Base-by-base conservation (phyloP, 2,888 invertebrate genomes). In the Melinaea marsaeus region DNA sequence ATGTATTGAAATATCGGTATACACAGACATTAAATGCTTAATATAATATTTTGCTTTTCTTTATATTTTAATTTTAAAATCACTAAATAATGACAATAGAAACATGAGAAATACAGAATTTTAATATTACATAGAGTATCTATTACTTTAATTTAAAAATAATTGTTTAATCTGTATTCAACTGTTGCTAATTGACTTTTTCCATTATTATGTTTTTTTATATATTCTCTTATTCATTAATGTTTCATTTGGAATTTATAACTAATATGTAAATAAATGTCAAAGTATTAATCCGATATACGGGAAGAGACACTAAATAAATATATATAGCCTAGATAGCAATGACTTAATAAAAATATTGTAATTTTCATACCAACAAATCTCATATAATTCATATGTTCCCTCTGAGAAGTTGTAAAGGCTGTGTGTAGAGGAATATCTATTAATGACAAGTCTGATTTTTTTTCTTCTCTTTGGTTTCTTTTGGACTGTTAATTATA, bases 341-440 rank as follows among this genome's bases (percentile, higher is more conserved):
- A 51, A 32, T 4, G 51, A 32, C 9, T 42, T 9, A 9, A 9
- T 9, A 42, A 42, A 42, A 42, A 3, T 42, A 42, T 42, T 42
- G 42, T 9, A 42, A 42, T 42, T 9, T 42, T 42, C 3, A 42
- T 42, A 42, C 3, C 9, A 42, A 42, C 42, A 42, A 42, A 42
- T 42, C 47, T 51, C 35, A 48, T 58, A 47, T 60, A 37, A 32
- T 34, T 46, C 2, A 37, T 58, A 63, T 64, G 61, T 65, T 59
- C 37, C 45, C 51, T 58, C 47, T 61, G 58, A 35, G 58, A 55
- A 64, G 55, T 55, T 54, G 56, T 65, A 66, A 63, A 69, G 69
- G 69, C 71, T 70, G 71, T 70, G 69, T 69, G 62, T 69, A 68
- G 62, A 65, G 55, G 58, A 63, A 58, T 57, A 55, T 42, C 58